A percentile compares a stretch with the other conserved stretches of the same genome.
These are phyloP conservation scores for Melanotaenia nigrans DNA, from an alignment of 2,797 vertebrate genomes.

Conservation along the genomic window DNA sequence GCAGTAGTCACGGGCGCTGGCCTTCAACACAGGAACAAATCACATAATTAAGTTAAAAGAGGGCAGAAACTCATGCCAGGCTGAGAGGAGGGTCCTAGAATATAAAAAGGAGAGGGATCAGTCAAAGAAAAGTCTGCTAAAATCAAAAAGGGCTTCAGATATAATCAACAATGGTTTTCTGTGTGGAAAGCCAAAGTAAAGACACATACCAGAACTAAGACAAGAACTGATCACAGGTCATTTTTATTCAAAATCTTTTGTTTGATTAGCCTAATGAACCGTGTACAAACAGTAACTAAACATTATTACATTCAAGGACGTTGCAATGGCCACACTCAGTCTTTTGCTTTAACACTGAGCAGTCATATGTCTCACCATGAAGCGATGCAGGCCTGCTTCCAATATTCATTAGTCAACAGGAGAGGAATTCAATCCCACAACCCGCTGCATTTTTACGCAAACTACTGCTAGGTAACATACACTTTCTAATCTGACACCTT, in stretches of 20 bases:
- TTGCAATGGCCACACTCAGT: not conserved
- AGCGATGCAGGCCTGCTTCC: constrained; percentile 28
- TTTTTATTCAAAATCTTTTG: not conserved
- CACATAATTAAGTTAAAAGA: constrained; percentile 25
- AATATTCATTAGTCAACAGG: constrained; percentile 56
- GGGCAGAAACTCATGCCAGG: constrained; percentile 14
- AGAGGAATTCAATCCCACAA: constrained; percentile 56
- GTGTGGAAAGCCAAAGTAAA: not conserved
- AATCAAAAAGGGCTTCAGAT: not conserved
- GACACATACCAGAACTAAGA: no score
- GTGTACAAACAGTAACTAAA: constrained; percentile 26
- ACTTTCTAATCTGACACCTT: constrained; percentile 54
- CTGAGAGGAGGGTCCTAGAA: constrained; percentile 9
- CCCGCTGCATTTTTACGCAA: constrained; percentile 43
- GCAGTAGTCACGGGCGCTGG: constrained; percentile 26
- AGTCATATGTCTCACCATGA: constrained; percentile 39
- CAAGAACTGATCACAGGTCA: no score
- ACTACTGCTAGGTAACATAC: constrained; percentile 52
- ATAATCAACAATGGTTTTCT: not conserved
- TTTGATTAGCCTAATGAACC: not conserved
- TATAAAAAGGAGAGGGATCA: not conserved
- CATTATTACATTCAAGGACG: not conserved
- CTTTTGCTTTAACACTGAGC: constrained; percentile 36
- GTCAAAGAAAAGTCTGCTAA: not conserved
- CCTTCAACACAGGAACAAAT: constrained; percentile 20